Evolutionary conservation across 2,797 vertebrate genomes (phyloP).

Genomic region (Cygnus olor): DNA sequence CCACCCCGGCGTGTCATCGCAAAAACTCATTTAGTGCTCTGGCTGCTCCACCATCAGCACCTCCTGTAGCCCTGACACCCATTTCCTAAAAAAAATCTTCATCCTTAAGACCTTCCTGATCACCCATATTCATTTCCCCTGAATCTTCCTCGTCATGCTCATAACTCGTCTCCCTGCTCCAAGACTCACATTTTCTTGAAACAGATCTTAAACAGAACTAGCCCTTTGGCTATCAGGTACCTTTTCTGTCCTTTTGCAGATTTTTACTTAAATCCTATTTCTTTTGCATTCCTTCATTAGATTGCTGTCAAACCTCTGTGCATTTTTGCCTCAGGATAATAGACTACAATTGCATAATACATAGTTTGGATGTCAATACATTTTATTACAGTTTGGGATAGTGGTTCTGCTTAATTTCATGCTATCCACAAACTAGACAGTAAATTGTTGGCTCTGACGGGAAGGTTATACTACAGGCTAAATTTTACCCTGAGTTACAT

Average conservation of each 20-base stretch:
- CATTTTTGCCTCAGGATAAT: slow-evolving; percentile 51
- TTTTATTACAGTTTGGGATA: slow-evolving; percentile 61
- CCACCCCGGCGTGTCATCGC: background rate
- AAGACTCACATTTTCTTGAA: background rate
- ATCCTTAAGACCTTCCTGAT: background rate
- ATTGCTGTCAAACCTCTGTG: slow-evolving; percentile 31
- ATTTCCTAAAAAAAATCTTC: background rate
- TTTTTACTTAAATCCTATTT: slow-evolving; percentile 63
- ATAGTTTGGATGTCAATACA: slow-evolving; percentile 52
- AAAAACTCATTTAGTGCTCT: background rate
- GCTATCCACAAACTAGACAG: slow-evolving; percentile 17
- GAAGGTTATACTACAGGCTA: slow-evolving; percentile 3
- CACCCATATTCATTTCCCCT: background rate
- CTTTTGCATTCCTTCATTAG: slow-evolving; percentile 50
- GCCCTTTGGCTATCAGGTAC: slow-evolving; percentile 6
- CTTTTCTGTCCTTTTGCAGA: slow-evolving; percentile 33
- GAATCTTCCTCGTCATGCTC: background rate
- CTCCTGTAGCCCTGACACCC: background rate
- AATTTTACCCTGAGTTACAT: slow-evolving; percentile 19
- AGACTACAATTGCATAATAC: slow-evolving; percentile 54
- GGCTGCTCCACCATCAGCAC: background rate
- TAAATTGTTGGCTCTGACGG: slow-evolving; percentile 36
- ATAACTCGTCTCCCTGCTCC: background rate
- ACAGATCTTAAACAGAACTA: background rate
- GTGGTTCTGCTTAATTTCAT: slow-evolving; percentile 51